Evolutionary conservation across 2,113 vertebrate species (phyloP).

Genomic region (Camelus bactrianus): DNA sequence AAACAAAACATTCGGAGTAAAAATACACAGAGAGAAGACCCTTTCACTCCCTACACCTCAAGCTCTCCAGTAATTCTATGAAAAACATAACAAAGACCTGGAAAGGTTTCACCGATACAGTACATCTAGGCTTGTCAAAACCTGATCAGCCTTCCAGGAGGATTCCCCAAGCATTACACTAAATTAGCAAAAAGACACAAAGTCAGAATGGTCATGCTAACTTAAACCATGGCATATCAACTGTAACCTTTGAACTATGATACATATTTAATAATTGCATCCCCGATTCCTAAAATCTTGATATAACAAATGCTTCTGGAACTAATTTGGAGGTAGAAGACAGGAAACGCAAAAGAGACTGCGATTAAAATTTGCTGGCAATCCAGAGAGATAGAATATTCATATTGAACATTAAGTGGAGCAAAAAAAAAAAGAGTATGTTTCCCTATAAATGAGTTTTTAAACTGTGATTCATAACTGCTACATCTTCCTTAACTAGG

Average conservation of each 20-base stretch:
- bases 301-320: neutral
- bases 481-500: neutral
- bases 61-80: too few relatives aligned
- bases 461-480: neutral
- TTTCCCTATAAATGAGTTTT: neutral
- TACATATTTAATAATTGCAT: neutral
- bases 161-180: neutral
- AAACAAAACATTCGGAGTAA: neutral
- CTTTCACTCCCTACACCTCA: neutral
- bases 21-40: neutral
- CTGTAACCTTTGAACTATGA: neutral
- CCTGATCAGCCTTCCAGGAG: neutral
- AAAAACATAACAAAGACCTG: neutral
- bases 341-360: neutral
- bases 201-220: neutral
- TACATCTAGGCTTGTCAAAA: neutral
- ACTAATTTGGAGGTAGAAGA: neutral
- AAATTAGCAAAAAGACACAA: neutral
- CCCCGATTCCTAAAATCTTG: neutral
- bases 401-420: neutral
- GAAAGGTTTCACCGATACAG: neutral
- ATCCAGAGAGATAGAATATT: neutral
- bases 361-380: neutral
- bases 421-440: neutral
- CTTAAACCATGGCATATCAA: neutral